Evolutionary conservation across 2,797 vertebrate species (phyloP).

Genomic region (Buphagus erythrorhynchus): DNA sequence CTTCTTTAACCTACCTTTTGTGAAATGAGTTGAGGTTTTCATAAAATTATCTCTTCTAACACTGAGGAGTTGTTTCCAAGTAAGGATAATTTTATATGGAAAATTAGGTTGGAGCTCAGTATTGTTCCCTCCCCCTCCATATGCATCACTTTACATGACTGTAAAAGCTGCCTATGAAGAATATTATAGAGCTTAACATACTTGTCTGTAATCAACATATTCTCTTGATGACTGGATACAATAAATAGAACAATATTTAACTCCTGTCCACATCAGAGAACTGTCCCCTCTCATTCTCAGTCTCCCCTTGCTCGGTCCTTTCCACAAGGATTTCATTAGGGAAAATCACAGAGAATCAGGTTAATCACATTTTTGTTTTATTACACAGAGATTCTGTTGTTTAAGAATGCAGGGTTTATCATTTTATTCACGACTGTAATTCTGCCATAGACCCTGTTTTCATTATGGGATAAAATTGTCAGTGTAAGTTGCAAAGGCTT

Average conservation of each 20-base stretch:
- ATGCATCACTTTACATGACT: not conserved
- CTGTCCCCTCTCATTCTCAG: not conserved
- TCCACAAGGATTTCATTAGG: not conserved
- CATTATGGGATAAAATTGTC: not conserved
- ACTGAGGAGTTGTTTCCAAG: not conserved
- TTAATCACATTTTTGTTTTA: not conserved
- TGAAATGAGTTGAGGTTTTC: not conserved
- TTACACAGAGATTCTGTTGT: not conserved
- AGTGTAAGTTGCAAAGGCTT: not conserved
- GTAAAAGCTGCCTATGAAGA: not conserved
- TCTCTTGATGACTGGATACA: not conserved
- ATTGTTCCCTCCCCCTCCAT: rapidly evolving
- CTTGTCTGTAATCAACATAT: not conserved
- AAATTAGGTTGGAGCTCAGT: not conserved
- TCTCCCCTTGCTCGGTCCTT: not conserved
- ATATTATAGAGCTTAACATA: not conserved
- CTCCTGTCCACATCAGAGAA: not conserved
- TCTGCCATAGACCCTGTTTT: not conserved
- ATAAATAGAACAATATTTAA: not conserved
- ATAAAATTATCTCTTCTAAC: not conserved
- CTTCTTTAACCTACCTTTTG: not conserved
- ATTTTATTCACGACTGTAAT: not conserved
- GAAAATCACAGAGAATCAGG: not conserved
- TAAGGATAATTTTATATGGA: not conserved
- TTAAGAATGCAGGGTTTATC: not conserved